Evolutionary conservation across 37 sponge, comb jelly and placozoan genomes (phyloP).

Genomic region (Hormiphora californensis): DNA sequence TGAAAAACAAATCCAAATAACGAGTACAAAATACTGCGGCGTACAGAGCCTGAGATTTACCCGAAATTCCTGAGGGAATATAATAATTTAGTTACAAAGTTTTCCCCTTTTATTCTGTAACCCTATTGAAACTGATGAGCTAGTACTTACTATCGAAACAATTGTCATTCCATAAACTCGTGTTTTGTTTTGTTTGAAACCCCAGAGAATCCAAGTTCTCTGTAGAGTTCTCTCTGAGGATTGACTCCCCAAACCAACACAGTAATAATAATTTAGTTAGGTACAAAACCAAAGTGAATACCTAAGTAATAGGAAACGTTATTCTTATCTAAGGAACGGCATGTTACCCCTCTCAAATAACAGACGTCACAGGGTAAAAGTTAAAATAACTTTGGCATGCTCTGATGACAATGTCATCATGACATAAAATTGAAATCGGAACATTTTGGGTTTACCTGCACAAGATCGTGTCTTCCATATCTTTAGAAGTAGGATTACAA

Average conservation of each 20-base stretch:
- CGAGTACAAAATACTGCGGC: conserved; percentile 90
- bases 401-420: too few relatives aligned
- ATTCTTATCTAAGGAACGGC: not conserved
- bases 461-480: conserved; percentile 95
- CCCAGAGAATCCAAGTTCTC: too few relatives aligned
- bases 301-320: not conserved
- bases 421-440: not conserved
- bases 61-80: conserved; percentile 79
- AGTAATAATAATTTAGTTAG: too few relatives aligned
- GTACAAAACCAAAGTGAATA: too few relatives aligned
- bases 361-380: not conserved
- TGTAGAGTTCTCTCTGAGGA: too few relatives aligned
- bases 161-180: too few relatives aligned
- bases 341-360: not conserved
- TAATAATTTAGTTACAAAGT: not conserved
- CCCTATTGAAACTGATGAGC: too few relatives aligned
- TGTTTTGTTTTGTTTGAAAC: too few relatives aligned
- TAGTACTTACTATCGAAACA: too few relatives aligned
- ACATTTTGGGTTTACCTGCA: conserved; percentile 69
- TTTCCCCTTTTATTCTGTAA: too few relatives aligned
- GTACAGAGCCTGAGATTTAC: conserved; percentile 94
- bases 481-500: conserved; percentile 84
- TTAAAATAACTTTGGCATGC: conserved; percentile 10
- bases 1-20: conserved; percentile 86
- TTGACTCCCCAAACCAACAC: too few relatives aligned